Evolutionary conservation across 2,797 vertebrate species (phyloP), one percentile per base, ranked within the genome.

Genomic region (Pipistrellus kuhlii): DNA sequence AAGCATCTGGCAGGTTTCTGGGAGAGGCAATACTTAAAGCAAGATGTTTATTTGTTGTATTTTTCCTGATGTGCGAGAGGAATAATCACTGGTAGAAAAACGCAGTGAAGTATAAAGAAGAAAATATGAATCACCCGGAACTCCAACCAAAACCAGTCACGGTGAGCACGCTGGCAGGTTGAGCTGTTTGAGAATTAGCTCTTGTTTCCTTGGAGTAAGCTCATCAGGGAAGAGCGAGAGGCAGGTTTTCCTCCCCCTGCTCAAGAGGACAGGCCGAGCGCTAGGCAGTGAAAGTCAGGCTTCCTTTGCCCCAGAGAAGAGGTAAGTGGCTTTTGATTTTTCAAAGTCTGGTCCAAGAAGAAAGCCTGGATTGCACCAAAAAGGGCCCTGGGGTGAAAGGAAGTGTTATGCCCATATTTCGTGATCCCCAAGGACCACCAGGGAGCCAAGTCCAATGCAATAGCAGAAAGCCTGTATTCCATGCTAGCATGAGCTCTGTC

Each of bases 71-170:
- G 1, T 81, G 35, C 10, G n/a, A 69, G 66, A 86, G 48, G 18
- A 88, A 86, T 57, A 87, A 68, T 82, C 35, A 72, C 13, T 91
- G 46, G 41, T 25, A 73, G 64, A 72, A 77, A 88, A 85, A 35
- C 13, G 71, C 8, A 94, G 57, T 27, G 55, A 81, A 91, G 13
- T 35, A 9, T 38, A 9, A 51, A 57, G 41, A 44, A 78, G 51
- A 72, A 80, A 35, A 35, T 41, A 1, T 27, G 44, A 76, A 71
- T 66, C n/a, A 68, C 8, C 59, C 17, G 51, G 64, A 86, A 46
- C 35, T 21, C 38, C 38, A 27, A 13, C 5, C 62, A n/a, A 18
- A 89, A 7, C 6, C 5, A 51, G 12, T 78, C 71, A 35, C 20
- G 1, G 11, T 57, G 18, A 64, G 27, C 38, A 23, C 6, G 72